Evolutionary conservation across 2,113 vertebrate species (phyloP), one percentile per base, ranked within the genome.

Genomic region (Ivindomyrus marchei): DNA sequence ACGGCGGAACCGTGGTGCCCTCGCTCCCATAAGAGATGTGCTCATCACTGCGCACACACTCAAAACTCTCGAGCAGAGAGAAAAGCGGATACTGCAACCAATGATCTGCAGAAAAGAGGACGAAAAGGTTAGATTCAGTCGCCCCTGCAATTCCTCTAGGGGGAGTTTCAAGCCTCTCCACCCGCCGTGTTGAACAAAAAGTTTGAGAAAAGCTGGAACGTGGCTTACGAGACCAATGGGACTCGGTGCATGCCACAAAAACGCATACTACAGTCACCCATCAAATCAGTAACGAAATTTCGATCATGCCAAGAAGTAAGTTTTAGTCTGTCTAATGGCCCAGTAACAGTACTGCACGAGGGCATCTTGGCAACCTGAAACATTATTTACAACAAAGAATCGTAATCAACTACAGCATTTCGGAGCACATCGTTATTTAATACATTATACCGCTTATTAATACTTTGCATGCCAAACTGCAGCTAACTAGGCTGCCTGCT

Each of bases 1-100:
- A 99, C 0, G 98, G 98, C n/a, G 98, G 98, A 52, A 99, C 97
- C 0, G 97, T 93, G 89, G 93, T 92, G 0, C 96, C 97, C 2
- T 93, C 91, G 91, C 96, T 96, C 77, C 98, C 98, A 0, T 96
- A 97, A 0, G 97, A 99, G 39, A 96, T 92, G 90, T 98, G 96
- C 1, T 98, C 97, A 92, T 99, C 98, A 0, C 94, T 95, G 17
- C n/a, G 94, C 89, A 85, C 88, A 91, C 98, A 99, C 89, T 94
- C 95, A 93, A 96, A 99, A 70, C 94, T 90, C 2, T 93, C 94
- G 70, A 99, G 91, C 85, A 99, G 94, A 6, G 96, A 97, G 49
- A 95, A 96, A 11, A 99, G 93, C 0, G 97, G 96, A 62, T 96
- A 96, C 1, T 90, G 90, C 15, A 94, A 91, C 90, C 92, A 90